A percentile compares a stretch with the other conserved stretches of the same genome.
Conservation (phyloP, 2,888 invertebrate species). For the Neoascia interrupta region DNA sequence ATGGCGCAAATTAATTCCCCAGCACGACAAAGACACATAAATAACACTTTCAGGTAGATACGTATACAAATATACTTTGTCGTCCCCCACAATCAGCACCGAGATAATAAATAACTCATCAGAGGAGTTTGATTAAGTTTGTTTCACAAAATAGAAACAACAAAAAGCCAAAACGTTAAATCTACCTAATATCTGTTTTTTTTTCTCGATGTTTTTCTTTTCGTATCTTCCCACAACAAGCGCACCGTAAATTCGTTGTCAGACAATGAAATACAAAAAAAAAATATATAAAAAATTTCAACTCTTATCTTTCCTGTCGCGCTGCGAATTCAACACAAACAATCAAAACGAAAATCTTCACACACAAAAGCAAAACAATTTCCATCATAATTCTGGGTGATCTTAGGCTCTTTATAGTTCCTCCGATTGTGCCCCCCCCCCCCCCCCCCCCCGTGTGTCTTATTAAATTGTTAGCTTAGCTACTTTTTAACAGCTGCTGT, state of each 20-base stretch:
- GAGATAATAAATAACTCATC: conserved; percentile 46
- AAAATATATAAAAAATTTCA: not conserved
- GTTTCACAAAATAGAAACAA: conserved; percentile 9
- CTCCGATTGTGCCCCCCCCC: too few species aligned
- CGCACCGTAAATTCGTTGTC: conserved; percentile 19
- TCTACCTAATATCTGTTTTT: conserved; percentile 1
- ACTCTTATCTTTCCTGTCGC: conserved; percentile 17
- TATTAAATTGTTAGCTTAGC: conserved; percentile 32
- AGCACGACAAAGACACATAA: conserved; percentile 48
- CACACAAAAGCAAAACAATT: conserved; percentile 1
- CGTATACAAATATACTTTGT: conserved; percentile 12
- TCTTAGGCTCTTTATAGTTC: too few species aligned
- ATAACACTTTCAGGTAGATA: conserved; percentile 45
- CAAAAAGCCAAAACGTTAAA: not conserved
- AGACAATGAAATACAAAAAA: conserved; percentile 7
- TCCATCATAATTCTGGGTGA: not conserved
- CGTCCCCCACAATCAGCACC: conserved; percentile 31
- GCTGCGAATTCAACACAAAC: conserved; percentile 16
- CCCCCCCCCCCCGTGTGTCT: conserved; percentile 1
- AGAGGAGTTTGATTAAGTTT: conserved; percentile 57
- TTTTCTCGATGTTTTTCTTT: conserved; percentile 1
- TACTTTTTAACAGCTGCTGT: not conserved
- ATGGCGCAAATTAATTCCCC: too few species aligned
- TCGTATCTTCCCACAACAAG: conserved; percentile 8
- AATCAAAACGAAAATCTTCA: not conserved